phyloP scores from a whole-genome alignment of 2,113 vertebrate species.

The Tauraco erythrolophus region DNA sequence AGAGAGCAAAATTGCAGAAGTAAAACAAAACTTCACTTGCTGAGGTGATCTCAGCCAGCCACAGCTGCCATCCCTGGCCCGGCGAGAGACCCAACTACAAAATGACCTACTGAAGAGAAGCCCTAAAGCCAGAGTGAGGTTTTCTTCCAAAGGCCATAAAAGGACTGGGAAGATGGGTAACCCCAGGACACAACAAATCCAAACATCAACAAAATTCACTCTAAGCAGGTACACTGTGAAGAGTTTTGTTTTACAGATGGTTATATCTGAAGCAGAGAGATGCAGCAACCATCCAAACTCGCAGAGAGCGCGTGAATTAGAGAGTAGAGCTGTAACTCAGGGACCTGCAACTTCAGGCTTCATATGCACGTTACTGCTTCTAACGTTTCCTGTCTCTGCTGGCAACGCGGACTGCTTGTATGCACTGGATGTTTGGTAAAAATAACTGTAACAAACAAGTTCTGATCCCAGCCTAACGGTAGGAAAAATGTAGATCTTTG shows the following conservation, averaged over 20 bases:
- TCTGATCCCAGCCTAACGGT: not conserved
- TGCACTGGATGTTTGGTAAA: not conserved
- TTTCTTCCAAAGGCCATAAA: not conserved
- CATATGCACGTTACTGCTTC: not conserved
- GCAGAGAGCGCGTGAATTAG: fast-evolving
- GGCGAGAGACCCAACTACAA: fast-evolving
- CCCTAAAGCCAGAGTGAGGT: not conserved
- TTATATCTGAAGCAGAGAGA: not conserved
- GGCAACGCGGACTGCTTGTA: not conserved
- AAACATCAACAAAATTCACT: not conserved
- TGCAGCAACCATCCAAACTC: not conserved
- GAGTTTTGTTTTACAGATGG: not conserved
- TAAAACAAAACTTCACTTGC: not conserved
- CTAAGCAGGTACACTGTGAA: not conserved
- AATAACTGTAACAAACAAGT: not conserved
- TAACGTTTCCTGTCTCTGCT: not conserved
- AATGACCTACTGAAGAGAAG: not conserved
- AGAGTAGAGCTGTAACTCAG: not conserved
- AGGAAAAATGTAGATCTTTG: not conserved
- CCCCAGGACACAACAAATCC: not conserved
- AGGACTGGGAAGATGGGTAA: not conserved
- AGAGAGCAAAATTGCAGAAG: not conserved
- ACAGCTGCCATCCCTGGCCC: fast-evolving
- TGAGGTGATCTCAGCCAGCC: not conserved
- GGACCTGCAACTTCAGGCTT: not conserved